Base-by-base conservation (phyloP, 2,113 vertebrate species). In the Excalfactoria chinensis region DNA sequence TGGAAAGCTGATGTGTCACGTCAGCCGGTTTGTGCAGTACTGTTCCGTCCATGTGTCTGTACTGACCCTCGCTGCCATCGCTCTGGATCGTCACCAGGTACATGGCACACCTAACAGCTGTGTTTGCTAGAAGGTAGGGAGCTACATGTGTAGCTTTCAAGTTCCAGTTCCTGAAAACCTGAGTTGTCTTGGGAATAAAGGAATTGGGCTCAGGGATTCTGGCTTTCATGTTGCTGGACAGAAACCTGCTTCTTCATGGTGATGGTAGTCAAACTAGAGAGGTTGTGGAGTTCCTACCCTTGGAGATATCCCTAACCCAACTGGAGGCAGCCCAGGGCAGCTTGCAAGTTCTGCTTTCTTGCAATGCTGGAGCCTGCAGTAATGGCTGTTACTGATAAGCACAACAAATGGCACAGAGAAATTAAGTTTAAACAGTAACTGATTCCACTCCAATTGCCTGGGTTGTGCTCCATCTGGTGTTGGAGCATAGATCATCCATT, bases 1-100 rank as follows among this genome's bases (percentile, higher is more conserved):
- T 86, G 98, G 98, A 3, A 98, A 97, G 92, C 86, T 91, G 55
- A 98, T 98, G 97, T 98, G 98, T 19, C 98, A 98, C n/a, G 30
- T 98, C 23, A 98, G 98, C 89, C 95, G 97, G 1, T 98, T 98
- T 91, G 97, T 98, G 3, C 98, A 98, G 86, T 98, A 98, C 90
- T 98, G 98, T 72, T 98, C 98, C 2, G 97, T 98, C 18, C 98
- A 98, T 0, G 97, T 98, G 35, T 98, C 98, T 10, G 97, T 98
- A 34, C 96, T 98, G 63, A 98, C 98, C 37, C 97, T 98, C 1
- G 97, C 97, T 22, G 98, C 98, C 64, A 98, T 98, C 7, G 98
- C 98, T 9, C 86, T 98, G 88, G 98, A 98, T 86, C 93, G 98
- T 72, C 96, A 97, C 34, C 97, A 98, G 97, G 98, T 98, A 95